Evolutionary conservation across 2,888 invertebrate species (phyloP), one percentile per base, ranked within the genome.

Genomic region (Meteorus cinctellus): DNA sequence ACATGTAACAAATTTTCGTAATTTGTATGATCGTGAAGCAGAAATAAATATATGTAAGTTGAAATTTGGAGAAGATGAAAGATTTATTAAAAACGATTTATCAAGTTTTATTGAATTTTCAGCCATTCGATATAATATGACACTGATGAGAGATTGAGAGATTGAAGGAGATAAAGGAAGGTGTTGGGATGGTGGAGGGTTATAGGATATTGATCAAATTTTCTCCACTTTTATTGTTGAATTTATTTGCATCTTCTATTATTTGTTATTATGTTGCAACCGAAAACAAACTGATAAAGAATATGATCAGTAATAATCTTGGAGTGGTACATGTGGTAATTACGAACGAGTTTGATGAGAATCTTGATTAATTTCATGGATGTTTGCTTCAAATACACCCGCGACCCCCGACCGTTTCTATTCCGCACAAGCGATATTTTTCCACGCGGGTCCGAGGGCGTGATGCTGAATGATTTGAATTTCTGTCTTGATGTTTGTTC

Each of bases 121-220:
- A 55, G 19, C 8, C 8, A 55, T n/a, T 8, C n/a, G 24, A 24
- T 34, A 34, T 34, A 24, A 55, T 24, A 24, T 48, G 48, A 55
- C 55, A 55, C 10, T 55, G 55, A 19, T 24, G 6, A 19, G 55
- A 55, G n/a, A 55, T 19, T n/a, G 14, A 0, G 45, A 45, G n/a
- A 48, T 48, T 48, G 10, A 55, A 55, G 55, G 19, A n/a, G n/a
- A 24, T 6, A 55, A 48, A 8, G 55, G n/a, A 55, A 87, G 85
- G 87, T 84, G 78, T 85, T 84, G 76, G 87, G 85, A 87, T 87
- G 87, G 86, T 87, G 87, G 87, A 87, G 87, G 87, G 87, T 86
- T 77, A 62, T 16, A 65, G 36, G 68, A 69, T 27, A 63, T 72
- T 72, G 81, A 83, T 80, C 78, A 82, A 72, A 72, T 76, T 74